These are phyloP conservation scores for Drosophila subsilvestris DNA, from an alignment of 2,888 invertebrate species.

Conservation along the genomic window DNA sequence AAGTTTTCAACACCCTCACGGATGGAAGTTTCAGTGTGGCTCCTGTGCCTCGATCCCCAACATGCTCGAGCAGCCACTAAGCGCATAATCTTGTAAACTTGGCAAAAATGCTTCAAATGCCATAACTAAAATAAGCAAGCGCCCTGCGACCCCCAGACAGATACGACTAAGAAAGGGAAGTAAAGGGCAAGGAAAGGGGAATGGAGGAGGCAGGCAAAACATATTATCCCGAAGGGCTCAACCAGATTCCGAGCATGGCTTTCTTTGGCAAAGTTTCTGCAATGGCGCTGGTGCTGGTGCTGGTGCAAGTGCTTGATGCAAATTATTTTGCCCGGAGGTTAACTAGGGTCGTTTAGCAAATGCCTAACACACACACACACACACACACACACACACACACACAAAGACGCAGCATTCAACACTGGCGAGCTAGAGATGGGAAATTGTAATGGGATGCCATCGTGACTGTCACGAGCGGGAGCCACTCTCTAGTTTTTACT, in stretches of 20 bases:
- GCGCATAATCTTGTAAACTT: constrained; percentile 79
- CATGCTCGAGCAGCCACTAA: constrained; percentile 60
- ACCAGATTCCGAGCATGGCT: constrained; percentile 62
- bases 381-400: constrained; percentile 23
- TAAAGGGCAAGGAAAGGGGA: not conserved
- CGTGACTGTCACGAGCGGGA: not conserved
- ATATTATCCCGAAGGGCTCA: constrained; percentile 57
- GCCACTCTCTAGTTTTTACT: not conserved
- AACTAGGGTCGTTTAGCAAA: constrained; percentile 79
- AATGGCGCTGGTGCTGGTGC: constrained; percentile 33
- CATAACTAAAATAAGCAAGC: constrained; percentile 77
- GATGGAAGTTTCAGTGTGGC: constrained; percentile 52
- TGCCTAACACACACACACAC: constrained; percentile 61
- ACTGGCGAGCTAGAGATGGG: not conserved
- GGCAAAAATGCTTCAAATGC: constrained; percentile 73
- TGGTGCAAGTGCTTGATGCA: constrained; percentile 79
- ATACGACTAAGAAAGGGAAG: not conserved
- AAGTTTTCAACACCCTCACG: constrained; percentile 53
- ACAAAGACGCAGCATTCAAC: constrained; percentile 27
- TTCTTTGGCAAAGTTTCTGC: constrained; percentile 41
- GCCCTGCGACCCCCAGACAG: constrained; percentile 13
- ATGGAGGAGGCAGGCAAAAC: constrained; percentile 4
- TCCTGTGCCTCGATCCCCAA: constrained; percentile 28
- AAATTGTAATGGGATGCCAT: not conserved
- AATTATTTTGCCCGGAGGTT: constrained; percentile 79